phyloP scores from a whole-genome alignment of 2,888 invertebrate species.

The Harpalus rubripes region DNA sequence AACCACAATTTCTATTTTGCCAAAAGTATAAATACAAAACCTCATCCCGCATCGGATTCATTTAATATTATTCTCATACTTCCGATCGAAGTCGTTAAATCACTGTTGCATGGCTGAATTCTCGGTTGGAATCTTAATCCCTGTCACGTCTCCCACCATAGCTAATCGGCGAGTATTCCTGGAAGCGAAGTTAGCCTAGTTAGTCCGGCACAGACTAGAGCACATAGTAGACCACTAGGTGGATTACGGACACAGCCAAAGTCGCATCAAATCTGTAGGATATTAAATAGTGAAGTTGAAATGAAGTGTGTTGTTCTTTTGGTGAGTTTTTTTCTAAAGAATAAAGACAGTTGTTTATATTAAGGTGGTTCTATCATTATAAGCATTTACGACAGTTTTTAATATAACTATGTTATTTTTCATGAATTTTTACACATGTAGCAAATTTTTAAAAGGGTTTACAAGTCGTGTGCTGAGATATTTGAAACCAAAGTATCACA shows the following conservation, averaged over 20 bases:
- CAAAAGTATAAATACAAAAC: background rate
- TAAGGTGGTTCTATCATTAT: no score
- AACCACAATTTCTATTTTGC: background rate
- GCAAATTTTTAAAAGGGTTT: no score
- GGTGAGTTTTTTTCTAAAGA: constrained; percentile 15
- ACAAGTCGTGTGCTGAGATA: no score
- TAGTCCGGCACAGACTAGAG: constrained; percentile 32
- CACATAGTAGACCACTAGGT: background rate
- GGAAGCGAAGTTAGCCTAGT: constrained; percentile 43
- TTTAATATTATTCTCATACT: background rate
- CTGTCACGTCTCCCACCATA: constrained; percentile 48
- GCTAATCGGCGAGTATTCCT: constrained; percentile 57
- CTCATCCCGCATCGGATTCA: background rate
- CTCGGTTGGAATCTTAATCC: constrained; percentile 38
- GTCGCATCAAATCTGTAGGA: no score
- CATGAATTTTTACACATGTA: no score
- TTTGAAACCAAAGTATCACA: no score
- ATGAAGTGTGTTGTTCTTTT: constrained; percentile 43
- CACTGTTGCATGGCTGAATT: background rate
- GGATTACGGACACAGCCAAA: no score
- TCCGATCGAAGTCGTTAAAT: background rate
- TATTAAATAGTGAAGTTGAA: background rate
- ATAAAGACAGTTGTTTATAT: background rate
- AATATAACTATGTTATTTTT: no score
- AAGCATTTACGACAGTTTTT: no score